Conservation (phyloP, 1,140 invertebrate genomes). For the Sitodiplosis mosellana region DNA sequence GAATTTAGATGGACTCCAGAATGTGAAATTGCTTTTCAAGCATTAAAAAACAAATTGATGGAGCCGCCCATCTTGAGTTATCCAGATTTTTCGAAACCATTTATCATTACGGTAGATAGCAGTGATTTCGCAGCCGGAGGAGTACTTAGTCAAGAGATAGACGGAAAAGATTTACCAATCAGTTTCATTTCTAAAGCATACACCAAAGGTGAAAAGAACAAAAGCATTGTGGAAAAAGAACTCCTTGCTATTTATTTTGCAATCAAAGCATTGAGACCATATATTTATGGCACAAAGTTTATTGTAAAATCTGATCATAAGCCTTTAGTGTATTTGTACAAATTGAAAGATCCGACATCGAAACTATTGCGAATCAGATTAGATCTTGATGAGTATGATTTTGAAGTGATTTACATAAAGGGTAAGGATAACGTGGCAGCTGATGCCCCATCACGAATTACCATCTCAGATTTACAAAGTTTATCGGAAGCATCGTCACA, state of each 20-base stretch:
- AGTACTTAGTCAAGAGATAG: constrained; percentile 13
- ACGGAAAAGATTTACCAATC: neutral
- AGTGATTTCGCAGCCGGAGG: constrained; percentile 18
- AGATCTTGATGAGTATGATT: constrained; percentile 19
- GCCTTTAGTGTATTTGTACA: constrained; percentile 27
- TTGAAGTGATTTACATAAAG: constrained; percentile 14
- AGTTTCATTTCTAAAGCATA: constrained; percentile 9
- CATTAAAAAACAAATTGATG: neutral
- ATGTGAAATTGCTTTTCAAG: neutral
- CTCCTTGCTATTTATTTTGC: constrained; percentile 20
- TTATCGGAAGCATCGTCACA: too few relatives aligned
- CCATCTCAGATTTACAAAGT: neutral
- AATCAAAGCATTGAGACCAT: constrained; percentile 26
- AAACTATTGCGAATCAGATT: constrained; percentile 16
- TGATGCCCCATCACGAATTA: constrained; percentile 11
- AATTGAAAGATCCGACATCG: constrained; percentile 21
- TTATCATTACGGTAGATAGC: constrained; percentile 19
- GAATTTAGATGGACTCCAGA: neutral
- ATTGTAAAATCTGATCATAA: constrained; percentile 29
- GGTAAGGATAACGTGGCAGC: constrained; percentile 18
- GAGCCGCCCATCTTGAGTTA: neutral
- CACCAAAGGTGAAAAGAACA: constrained; percentile 15
- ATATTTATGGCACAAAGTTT: constrained; percentile 28
- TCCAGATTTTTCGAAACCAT: constrained; percentile 13
- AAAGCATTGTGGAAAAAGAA: constrained; percentile 15